Evolutionary conservation across 2,888 invertebrate genomes (phyloP).

Genomic region (Apotomis betuletana): DNA sequence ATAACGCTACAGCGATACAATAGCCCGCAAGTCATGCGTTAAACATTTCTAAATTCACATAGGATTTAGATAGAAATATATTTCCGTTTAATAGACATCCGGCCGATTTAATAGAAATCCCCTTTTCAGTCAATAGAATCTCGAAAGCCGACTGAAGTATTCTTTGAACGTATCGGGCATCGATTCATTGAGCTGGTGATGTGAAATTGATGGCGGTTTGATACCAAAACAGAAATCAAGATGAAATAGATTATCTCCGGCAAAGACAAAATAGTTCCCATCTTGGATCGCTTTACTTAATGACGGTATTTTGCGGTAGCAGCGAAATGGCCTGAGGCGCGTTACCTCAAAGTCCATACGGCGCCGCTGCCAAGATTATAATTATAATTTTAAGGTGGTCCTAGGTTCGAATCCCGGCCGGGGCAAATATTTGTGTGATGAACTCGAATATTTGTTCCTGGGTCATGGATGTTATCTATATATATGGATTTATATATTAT

Average conservation of each 20-base stretch:
- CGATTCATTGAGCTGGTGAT: conserved; percentile 32
- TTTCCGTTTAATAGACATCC: conserved; percentile 22
- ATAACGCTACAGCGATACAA: background rate
- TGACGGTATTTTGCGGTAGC: no score
- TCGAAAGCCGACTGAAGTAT: conserved; percentile 38
- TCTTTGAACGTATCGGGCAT: conserved; percentile 36
- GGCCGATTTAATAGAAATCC: conserved; percentile 26
- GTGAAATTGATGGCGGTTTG: conserved; percentile 32
- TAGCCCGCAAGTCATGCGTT: conserved; percentile 26
- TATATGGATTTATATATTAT: no score
- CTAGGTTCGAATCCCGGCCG: no score
- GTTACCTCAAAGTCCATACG: no score
- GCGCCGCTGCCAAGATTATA: no score
- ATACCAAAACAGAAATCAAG: conserved; percentile 8
- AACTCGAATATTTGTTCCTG: no score
- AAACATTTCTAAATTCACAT: conserved; percentile 21
- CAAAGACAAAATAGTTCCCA: no score
- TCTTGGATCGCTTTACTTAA: no score
- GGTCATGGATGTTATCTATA: no score
- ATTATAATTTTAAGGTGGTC: no score
- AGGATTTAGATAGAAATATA: conserved; percentile 24
- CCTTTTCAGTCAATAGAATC: conserved; percentile 37
- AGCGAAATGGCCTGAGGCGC: no score
- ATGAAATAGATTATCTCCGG: background rate
- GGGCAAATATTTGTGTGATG: no score